Base-by-base conservation (phyloP, 2,888 invertebrate species). In the Monoplex corrugatus region DNA sequence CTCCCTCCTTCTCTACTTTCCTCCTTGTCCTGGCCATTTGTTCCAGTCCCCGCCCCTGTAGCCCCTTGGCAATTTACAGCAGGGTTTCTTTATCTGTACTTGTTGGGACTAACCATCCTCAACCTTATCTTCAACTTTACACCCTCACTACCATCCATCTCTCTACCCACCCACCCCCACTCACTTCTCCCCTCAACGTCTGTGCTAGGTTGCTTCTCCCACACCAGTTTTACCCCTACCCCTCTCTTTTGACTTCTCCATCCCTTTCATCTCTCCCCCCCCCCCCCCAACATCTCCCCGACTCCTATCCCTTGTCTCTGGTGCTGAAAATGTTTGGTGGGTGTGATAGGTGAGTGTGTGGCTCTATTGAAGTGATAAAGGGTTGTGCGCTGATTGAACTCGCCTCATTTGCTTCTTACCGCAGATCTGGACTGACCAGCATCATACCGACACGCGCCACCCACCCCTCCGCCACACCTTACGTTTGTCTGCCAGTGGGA, bases 21-120 rank as follows among this genome's bases (percentile, higher is more conserved):
- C 6, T 23, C n/a, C 72, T 10, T 72, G 6, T 72, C n/a, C n/a
- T n/a, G n/a, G n/a, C n/a, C n/a, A n/a, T n/a, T n/a, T 32, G 6
- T 32, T n/a, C n/a, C n/a, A 72, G 6, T 6, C 72, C 57, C 10
- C 68, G n/a, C 38, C 38, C 43, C 86, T 43, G 8, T n/a, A 43
- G 35, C 63, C 43, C 32, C 86, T 43, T 86, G 23, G 23, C 43
- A 35, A 38, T 86, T 86, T 86, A 68, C 63, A 68, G 40, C 86
- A n/a, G 32, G 28, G 86, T 86, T 86, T 68, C 86, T 68, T 43
- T 86, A 68, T 86, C 68, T 68, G 68, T 43, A 38, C 50, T 57
- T 40, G 85, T 38, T 38, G 16, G 44, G 50, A 85, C 57, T 85
- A 44, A 85, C 85, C 57, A 57, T 23, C 85, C 35, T 28, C 57